These are phyloP conservation scores for Xylocampa areola DNA, from an alignment of 2,888 invertebrate species.

Conservation along the genomic window DNA sequence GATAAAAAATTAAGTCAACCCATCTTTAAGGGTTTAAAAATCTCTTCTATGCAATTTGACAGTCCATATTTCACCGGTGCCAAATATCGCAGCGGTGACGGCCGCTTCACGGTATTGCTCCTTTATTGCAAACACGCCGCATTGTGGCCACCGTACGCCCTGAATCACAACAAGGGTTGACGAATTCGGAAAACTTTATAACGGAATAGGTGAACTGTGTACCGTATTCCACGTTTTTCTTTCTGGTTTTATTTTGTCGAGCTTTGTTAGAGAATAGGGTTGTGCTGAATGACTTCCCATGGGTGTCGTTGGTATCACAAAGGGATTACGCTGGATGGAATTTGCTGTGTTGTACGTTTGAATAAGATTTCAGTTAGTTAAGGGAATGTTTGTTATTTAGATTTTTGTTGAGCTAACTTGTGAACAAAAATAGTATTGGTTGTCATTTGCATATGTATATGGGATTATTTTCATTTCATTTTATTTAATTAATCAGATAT, in stretches of 20 bases:
- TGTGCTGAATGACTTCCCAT: constrained; percentile 38
- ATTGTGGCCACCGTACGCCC: constrained; percentile 42
- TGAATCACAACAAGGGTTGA: constrained; percentile 52
- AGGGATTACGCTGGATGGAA: constrained; percentile 40
- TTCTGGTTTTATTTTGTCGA: constrained; percentile 38
- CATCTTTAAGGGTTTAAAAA: too few species aligned
- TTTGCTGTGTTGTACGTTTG: constrained; percentile 37
- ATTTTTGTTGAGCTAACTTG: neutral
- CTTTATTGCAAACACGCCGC: constrained; percentile 54
- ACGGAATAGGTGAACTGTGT: constrained; percentile 46
- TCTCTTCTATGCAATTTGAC: constrained; percentile 14
- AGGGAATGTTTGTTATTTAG: constrained; percentile 25
- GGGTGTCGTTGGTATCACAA: constrained; percentile 34
- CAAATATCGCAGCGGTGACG: constrained; percentile 47
- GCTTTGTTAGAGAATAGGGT: constrained; percentile 48
- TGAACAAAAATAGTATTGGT: too few species aligned
- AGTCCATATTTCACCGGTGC: constrained; percentile 36
- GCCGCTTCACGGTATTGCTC: constrained; percentile 37
- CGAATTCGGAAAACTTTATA: constrained; percentile 48
- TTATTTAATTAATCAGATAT: too few species aligned
- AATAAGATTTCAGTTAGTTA: constrained; percentile 24
- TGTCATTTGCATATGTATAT: too few species aligned
- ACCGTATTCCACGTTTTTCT: constrained; percentile 42
- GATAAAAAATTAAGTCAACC: too few species aligned
- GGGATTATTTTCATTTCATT: too few species aligned